phyloP scores from a whole-genome alignment of 2,113 vertebrate species.

The Entelurus aequoreus region DNA sequence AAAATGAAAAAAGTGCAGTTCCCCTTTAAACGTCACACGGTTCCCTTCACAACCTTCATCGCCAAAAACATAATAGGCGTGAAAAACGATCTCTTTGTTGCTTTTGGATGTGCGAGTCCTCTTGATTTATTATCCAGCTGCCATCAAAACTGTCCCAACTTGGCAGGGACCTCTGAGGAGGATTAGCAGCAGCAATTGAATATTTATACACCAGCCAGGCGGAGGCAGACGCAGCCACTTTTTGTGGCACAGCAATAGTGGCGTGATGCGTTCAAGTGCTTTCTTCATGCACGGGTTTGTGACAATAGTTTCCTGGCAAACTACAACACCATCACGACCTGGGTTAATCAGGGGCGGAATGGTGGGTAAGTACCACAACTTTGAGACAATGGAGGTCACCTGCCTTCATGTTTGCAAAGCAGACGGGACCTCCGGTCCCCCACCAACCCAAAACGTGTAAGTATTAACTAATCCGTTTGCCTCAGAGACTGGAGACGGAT shows the following conservation, averaged over 20 bases:
- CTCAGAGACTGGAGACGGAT: constrained; percentile 66
- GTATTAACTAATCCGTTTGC: constrained; percentile 65
- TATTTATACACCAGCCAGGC: constrained; percentile 54
- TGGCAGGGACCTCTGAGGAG: constrained; percentile 39
- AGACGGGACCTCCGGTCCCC: constrained; percentile 29
- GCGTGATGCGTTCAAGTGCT: too few species aligned
- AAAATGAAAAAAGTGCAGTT: too few species aligned
- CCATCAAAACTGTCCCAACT: constrained; percentile 40
- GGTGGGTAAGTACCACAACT: constrained; percentile 41
- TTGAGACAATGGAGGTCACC: constrained; percentile 41
- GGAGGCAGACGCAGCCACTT: constrained; percentile 29
- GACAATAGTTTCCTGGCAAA: constrained; percentile 33
- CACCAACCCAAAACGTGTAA: constrained; percentile 52
- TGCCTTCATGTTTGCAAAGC: constrained; percentile 41
- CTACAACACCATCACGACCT: constrained; percentile 26
- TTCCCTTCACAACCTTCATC: constrained; percentile 35
- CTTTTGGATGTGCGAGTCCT: too few species aligned
- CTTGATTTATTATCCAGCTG: constrained; percentile 52
- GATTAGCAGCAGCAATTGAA: constrained; percentile 63
- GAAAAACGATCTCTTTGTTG: constrained; percentile 26
- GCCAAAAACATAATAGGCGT: constrained; percentile 34
- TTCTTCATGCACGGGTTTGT: constrained; percentile 29
- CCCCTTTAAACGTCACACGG: constrained; percentile 7
- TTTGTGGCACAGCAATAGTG: constrained; percentile 12
- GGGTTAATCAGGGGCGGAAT: constrained; percentile 41